Base-by-base conservation (phyloP, 2,113 vertebrate species). In the Phylloscopus trochiloides region DNA sequence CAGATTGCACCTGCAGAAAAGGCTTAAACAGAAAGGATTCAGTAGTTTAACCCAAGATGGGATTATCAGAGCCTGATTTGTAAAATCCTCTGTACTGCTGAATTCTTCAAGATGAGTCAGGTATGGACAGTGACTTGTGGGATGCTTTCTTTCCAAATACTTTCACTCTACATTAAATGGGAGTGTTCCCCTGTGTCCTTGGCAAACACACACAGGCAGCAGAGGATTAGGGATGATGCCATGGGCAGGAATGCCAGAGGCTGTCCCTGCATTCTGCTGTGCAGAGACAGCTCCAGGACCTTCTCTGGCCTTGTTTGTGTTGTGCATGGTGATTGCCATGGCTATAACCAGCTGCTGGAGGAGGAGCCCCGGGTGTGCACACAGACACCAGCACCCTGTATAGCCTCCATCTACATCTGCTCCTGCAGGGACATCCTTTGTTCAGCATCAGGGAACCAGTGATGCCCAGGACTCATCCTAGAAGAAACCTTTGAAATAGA, bases 361-460 rank as follows among this genome's bases (percentile, higher is more conserved):
- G 43, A 94, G 65, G 79, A 90, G 34, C 51, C 34, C 61, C 0
- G 0, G 50, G 5, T 48, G 31, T 66, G 52, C 38, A 38, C 43
- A 78, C 0, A 3, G 82, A 63, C 74, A 45, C 54, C 55, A 71
- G 34, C 63, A 54, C 43, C 40, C 51, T 13, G 47, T 36, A 48
- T 11, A 94, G 88, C 57, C 61, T 91, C 73, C 91, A 71, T 78
- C 87, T 90, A 42, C 63, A 42, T 94, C 86, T 95, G 0, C 88
- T 92, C 66, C 93, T 88, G 88, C 78, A 94, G 88, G 66, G 40
- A 75, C 91, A 88, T 47, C 70, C 55, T 90, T 86, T 88, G 82
- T 63, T 88, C 93, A 92, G 86, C 62, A 0, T 43, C 82, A 88
- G 91, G 86, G 75, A 95, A 43, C 31, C 78, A 75, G 38, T 75